A percentile compares a stretch with the other conserved stretches of the same genome.
Evolutionary conservation across 2,797 vertebrate species (phyloP).

Genomic region (Cossypha niveicapilla): DNA sequence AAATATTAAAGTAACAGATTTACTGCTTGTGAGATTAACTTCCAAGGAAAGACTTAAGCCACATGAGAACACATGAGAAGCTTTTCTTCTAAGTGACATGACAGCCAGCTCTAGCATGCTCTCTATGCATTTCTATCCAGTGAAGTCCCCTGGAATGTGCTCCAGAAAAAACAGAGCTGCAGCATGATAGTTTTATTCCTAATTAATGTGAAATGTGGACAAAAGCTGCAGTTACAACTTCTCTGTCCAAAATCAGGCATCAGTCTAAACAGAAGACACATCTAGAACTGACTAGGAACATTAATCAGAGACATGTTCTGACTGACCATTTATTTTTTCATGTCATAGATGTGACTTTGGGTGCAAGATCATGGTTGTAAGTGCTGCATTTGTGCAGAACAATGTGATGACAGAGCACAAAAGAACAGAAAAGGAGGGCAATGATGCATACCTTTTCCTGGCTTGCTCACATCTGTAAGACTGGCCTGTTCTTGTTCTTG

Average conservation of each 20-base stretch:
- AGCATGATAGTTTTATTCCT: not conserved
- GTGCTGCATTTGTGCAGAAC: not conserved
- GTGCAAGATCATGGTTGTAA: not conserved
- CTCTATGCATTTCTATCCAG: not conserved
- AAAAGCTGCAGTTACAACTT: not conserved
- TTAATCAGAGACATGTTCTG: not conserved
- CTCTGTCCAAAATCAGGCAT: not conserved
- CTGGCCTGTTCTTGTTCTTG: slow-evolving; percentile 5
- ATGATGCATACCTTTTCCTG: slow-evolving; percentile 12
- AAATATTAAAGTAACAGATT: not conserved
- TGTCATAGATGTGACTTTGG: not conserved
- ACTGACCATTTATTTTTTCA: not conserved
- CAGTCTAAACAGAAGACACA: not conserved
- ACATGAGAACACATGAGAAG: not conserved
- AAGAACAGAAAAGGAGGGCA: slow-evolving; percentile 8
- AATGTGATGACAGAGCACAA: not conserved
- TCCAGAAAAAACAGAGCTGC: not conserved
- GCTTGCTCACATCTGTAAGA: not conserved
- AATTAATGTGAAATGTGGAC: not conserved
- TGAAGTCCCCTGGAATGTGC: not conserved
- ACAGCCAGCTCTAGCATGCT: not conserved
- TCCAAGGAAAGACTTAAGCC: not conserved
- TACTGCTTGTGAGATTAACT: not conserved
- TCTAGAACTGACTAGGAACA: not conserved
- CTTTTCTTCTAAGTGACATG: not conserved